Evolutionary conservation across 2,797 vertebrate genomes (phyloP).

Genomic region (Knipowitschia caucasica): DNA sequence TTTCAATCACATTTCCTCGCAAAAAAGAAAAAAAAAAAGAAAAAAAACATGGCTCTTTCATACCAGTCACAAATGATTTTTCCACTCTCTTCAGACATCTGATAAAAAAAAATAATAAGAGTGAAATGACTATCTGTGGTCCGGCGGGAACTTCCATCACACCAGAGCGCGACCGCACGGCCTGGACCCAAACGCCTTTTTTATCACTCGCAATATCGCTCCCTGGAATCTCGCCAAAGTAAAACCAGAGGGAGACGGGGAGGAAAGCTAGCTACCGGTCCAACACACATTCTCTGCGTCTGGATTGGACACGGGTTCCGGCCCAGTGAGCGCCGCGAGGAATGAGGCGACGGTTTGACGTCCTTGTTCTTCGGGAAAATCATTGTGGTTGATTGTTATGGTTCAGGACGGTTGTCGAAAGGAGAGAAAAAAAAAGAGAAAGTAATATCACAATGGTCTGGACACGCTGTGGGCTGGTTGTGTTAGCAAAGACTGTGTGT

Average conservation of each 20-base stretch:
- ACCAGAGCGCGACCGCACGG: constrained; percentile 31
- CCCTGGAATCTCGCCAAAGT: constrained; percentile 20
- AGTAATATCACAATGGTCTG: too few species aligned
- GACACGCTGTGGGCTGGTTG: too few species aligned
- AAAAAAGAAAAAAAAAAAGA: constrained; percentile 1
- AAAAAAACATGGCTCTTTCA: constrained; percentile 17
- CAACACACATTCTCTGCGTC: constrained; percentile 21
- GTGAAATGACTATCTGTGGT: constrained; percentile 46
- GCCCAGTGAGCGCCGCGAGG: constrained; percentile 45
- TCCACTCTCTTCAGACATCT: constrained; percentile 25
- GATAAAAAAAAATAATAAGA: constrained; percentile 52
- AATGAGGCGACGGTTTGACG: constrained; percentile 28
- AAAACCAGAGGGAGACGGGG: constrained; percentile 26
- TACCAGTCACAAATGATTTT: constrained; percentile 16
- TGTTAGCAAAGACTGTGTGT: too few species aligned
- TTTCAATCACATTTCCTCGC: constrained; percentile 1
- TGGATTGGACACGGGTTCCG: constrained; percentile 52
- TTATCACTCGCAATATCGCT: constrained; percentile 51
- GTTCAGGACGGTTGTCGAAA: too few species aligned
- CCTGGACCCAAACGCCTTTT: constrained; percentile 36
- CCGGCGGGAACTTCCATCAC: constrained; percentile 43
- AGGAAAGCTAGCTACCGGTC: constrained; percentile 10
- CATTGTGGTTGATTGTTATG: too few species aligned
- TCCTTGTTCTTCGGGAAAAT: background rate
- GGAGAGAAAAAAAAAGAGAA: too few species aligned